Evolutionary conservation across 2,113 vertebrate genomes (phyloP).

Genomic region (Indicator maculatus): DNA sequence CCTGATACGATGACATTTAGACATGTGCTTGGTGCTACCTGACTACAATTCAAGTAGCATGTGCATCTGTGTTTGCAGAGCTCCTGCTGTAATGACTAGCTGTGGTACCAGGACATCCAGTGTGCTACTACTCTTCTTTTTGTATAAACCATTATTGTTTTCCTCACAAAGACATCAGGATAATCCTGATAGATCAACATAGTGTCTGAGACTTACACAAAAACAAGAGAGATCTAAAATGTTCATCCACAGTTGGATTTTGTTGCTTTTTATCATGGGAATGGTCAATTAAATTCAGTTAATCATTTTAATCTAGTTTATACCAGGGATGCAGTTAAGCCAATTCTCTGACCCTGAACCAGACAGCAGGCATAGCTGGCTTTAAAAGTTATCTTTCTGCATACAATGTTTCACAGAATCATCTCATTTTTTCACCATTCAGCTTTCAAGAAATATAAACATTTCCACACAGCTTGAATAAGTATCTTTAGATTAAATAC

Average conservation of each 20-base stretch:
- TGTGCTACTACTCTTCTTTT: background rate
- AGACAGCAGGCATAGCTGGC: background rate
- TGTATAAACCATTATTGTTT: background rate
- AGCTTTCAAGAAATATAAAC: background rate
- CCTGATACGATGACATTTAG: background rate
- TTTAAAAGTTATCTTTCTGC: background rate
- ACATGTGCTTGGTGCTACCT: background rate
- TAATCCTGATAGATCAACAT: background rate
- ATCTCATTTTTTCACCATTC: background rate
- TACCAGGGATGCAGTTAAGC: background rate
- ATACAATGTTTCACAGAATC: no score
- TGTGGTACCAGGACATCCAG: background rate
- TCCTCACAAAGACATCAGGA: background rate
- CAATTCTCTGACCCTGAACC: background rate
- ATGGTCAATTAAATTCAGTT: background rate
- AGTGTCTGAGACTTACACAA: background rate
- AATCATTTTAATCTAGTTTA: conserved; percentile 1
- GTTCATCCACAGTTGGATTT: background rate
- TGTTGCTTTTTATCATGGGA: background rate
- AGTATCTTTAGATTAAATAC: no score
- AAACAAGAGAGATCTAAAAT: background rate
- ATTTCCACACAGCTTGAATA: background rate
- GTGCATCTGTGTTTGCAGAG: background rate
- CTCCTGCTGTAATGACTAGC: background rate
- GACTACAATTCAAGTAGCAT: background rate